Base-by-base conservation (phyloP, 2,113 vertebrate genomes). In the Mus pahari region DNA sequence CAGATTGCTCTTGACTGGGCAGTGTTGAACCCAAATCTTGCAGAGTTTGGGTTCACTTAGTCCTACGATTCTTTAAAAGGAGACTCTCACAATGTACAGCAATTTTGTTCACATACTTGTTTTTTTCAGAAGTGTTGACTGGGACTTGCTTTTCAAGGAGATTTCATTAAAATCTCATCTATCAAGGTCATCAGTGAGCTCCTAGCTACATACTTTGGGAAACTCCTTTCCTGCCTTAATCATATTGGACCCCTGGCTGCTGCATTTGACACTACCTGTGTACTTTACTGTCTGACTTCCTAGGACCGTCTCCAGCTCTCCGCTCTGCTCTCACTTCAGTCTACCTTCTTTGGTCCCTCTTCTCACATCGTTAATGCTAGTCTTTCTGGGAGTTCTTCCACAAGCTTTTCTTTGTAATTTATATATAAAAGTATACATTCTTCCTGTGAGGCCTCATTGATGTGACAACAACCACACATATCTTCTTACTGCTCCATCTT, bases 81-180 rank as follows among this genome's bases (percentile, higher is more conserved):
- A 74, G 42, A 28, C 13, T 93, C 20, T 68, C 48, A 86, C 79
- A 64, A 53, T 81, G 50, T 53, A 82, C 17, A 93, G 28, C 13
- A 22, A 71, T 77, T 55, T 22, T n/a, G 39, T 58, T 92, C 58
- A 70, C 50, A 60, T 81, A 60, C 64, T 55, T 53, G 9, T 53
- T 58, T 58, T 79, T 86, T 79, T 50, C 39, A 89, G 14, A 81
- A 90, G n/a, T 26, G 26, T 88, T 36, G 16, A 78, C 7, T n/a
- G 53, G n/a, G 42, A 96, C n/a, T 96, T 31, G 11, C 64, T 96
- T 90, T 91, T 77, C 26, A 50, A 91, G 62, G 60, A 62, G 22
- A 77, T 39, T 14, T 68, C 66, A 33, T 87, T 93, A 96, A 90
- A 97, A 91, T 66, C 68, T 12, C 64, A 42, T 92, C 77, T 94